Base-by-base conservation (phyloP, 1,140 invertebrate species). In the Drosophila pseudoobscura region DNA sequence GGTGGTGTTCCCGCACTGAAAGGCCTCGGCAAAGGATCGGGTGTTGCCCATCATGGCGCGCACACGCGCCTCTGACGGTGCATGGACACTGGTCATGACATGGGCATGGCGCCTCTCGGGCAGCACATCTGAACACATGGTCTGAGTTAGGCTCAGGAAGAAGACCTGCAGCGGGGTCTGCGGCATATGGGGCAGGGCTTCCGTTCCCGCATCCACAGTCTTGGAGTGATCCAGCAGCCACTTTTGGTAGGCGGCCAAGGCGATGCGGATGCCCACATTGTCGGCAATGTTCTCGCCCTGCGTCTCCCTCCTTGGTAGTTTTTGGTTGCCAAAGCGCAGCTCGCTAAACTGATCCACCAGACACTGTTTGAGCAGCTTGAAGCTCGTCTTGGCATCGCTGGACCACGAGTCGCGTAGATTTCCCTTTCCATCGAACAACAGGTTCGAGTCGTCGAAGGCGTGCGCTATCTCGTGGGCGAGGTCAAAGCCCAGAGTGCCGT, bases 401-500 rank as follows among this genome's bases (percentile, higher is more conserved):
- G 94, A 94, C 97, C 97, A 98, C 96, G 96, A 97, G 63, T 94
- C 92, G 44, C 94, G 93, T 7, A 95, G 90, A 83, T 95, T 95
- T 2, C 95, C 95, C 65, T 94, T 92, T 47, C 94, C 93, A 85
- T 95, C 94, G 74, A 94, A 95, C 3, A 94, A 89, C 11, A 95
- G 91, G 5, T 94, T 94, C 73, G 94, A 93, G 61, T 94, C 92
- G 63, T 94, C 94, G 62, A 95, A 95, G 2, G 93, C 94, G 65
- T 95, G 94, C 6, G 94, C 94, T 47, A 95, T 94, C 79, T 95
- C 95, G 73, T 95, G 95, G 2, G 94, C 94, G 41, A 95, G 94
- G 6, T 95, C 96, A 5, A 97, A 97, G 0, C 98, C 98, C 93
- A 99, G 98, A 0, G 97, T 97, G 6, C 98, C 98, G 90, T 96